These are phyloP conservation scores for Malacoraja senta DNA, from an alignment of 2,797 vertebrate genomes.

Conservation along the genomic window DNA sequence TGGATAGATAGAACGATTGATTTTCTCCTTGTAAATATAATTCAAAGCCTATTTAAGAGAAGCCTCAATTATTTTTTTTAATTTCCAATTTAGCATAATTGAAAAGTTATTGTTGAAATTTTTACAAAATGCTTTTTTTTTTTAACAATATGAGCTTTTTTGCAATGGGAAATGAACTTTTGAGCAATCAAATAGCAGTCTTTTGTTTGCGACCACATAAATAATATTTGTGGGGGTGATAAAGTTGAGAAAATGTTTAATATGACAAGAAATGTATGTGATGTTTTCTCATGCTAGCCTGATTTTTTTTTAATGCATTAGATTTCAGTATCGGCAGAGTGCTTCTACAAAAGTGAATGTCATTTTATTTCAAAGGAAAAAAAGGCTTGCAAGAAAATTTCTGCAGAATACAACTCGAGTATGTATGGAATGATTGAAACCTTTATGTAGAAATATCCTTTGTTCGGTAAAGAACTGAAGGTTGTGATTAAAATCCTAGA, in stretches of 20 bases:
- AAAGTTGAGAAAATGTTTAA: not conserved
- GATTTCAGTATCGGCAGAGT: not conserved
- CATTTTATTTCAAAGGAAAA: not conserved
- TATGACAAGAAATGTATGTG: not conserved
- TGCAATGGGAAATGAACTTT: not conserved
- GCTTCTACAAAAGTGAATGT: constrained; percentile 19
- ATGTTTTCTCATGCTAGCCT: not conserved
- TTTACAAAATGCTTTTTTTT: not conserved
- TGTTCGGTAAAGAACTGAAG: not conserved
- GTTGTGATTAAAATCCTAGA: not conserved
- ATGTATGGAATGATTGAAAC: constrained; percentile 25
- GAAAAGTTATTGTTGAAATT: not conserved
- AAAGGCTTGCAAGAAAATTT: not conserved
- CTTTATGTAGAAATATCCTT: not conserved
- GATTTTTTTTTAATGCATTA: not conserved
- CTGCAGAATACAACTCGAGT: constrained; percentile 16
- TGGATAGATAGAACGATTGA: not conserved
- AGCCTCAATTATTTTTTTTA: not conserved
- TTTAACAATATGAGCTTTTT: not conserved
- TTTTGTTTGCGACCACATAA: not conserved
- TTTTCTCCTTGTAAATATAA: not conserved
- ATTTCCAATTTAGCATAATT: not conserved
- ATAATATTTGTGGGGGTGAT: not conserved
- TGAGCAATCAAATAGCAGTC: not conserved
- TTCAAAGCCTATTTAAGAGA: not conserved